phyloP scores from a whole-genome alignment of 2,888 invertebrate genomes.

The Bruchidius siliquastri region DNA sequence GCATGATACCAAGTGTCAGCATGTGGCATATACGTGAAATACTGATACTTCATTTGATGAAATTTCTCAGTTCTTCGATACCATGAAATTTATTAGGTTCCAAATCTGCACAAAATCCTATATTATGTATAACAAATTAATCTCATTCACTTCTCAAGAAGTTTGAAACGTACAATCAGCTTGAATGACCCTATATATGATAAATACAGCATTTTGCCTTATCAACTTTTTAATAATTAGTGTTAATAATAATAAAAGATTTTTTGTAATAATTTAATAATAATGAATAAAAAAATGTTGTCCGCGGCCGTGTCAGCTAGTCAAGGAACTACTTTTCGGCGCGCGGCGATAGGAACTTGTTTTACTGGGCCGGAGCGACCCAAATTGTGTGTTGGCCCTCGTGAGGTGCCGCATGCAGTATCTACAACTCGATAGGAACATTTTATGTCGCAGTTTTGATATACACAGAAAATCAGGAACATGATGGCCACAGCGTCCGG shows the following conservation, averaged over 20 bases:
- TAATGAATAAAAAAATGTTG: constrained; percentile 46
- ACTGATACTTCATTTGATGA: background rate
- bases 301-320: constrained; percentile 43
- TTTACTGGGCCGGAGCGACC: constrained; percentile 47
- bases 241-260: constrained; percentile 46
- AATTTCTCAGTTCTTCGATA: background rate
- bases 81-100: too few relatives aligned
- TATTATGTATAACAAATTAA: background rate
- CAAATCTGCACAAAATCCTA: background rate
- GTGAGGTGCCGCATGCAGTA: constrained; percentile 46
- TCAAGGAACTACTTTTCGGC: constrained; percentile 41
- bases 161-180: background rate
- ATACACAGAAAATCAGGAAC: constrained; percentile 45
- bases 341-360: constrained; percentile 49
- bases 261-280: constrained; percentile 48
- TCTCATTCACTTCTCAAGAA: background rate
- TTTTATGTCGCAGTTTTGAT: constrained; percentile 45
- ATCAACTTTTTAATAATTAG: constrained; percentile 48
- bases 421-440: constrained; percentile 50
- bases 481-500: constrained; percentile 25
- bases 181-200: constrained; percentile 19
- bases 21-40: background rate
- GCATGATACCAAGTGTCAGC: too few relatives aligned
- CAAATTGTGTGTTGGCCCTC: constrained; percentile 34
- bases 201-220: constrained; percentile 49